Conservation (phyloP, 2,113 vertebrate genomes). For the Garra rufa region DNA sequence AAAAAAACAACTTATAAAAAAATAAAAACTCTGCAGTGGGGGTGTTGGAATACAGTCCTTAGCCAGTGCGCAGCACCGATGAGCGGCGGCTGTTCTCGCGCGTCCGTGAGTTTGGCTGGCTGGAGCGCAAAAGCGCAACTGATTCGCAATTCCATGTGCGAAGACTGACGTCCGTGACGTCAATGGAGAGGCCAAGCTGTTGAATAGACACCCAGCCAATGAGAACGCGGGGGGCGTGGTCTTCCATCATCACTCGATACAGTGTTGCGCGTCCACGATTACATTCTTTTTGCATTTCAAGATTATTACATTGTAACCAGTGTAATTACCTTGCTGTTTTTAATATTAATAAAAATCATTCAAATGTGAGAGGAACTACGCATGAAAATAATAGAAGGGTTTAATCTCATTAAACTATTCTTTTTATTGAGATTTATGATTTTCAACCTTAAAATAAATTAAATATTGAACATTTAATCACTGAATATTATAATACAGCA, state of each 20-base stretch:
- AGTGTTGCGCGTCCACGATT: background rate
- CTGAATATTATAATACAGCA: background rate
- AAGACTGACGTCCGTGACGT: constrained; percentile 73
- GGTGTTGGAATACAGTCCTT: background rate
- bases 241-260: background rate
- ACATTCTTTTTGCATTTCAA: background rate
- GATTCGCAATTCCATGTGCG: constrained; percentile 81
- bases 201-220: constrained; percentile 28
- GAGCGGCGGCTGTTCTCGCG: background rate
- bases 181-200: constrained; percentile 50
- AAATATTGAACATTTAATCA: background rate
- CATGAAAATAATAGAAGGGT: background rate
- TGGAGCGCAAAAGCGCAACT: constrained; percentile 60
- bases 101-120: background rate
- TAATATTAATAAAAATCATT: background rate
- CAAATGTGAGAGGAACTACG: background rate
- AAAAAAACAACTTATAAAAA: background rate
- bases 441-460: background rate
- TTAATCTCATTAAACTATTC: background rate
- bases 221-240: constrained; percentile 4
- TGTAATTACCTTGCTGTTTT: background rate
- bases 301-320: background rate
- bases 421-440: too few relatives aligned
- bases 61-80: constrained; percentile 25
- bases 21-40: background rate